Conservation (phyloP, 2,888 invertebrate species). For the Emmelina monodactyla region DNA sequence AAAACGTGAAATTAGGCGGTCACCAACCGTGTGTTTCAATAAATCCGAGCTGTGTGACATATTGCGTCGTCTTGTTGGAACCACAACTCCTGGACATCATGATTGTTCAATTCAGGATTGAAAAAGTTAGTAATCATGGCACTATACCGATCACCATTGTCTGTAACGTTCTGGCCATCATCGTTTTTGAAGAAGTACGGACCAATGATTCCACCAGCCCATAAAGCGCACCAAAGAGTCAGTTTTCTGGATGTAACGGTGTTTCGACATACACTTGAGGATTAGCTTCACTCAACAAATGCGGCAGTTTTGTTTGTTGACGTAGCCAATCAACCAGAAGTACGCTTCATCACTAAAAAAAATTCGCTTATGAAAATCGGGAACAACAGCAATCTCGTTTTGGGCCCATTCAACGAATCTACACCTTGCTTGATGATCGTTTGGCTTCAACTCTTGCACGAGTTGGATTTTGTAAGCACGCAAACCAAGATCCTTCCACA, state of each 20-base stretch:
- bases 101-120: not conserved
- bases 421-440: constrained; percentile 16
- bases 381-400: constrained; percentile 15
- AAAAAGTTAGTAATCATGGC: not conserved
- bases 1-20: constrained; percentile 1
- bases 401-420: constrained; percentile 20
- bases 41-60: not conserved
- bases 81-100: no score
- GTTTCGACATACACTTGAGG: constrained; percentile 16
- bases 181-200: constrained; percentile 25
- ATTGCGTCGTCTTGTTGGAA: not conserved
- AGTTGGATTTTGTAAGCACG: constrained; percentile 16
- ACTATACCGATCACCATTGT: not conserved
- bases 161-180: not conserved
- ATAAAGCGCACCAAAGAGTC: no score
- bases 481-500: constrained; percentile 19
- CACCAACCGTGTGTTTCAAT: not conserved
- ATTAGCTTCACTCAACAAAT: constrained; percentile 10
- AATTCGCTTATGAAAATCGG: constrained; percentile 15
- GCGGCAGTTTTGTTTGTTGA: constrained; percentile 11
- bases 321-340: constrained; percentile 7
- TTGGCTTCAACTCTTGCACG: constrained; percentile 15
- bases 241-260: constrained; percentile 24
- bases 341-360: constrained; percentile 17
- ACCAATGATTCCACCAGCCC: constrained; percentile 24